Evolutionary conservation across 2,888 invertebrate species (phyloP).

Genomic region (Mythimna ferrago): DNA sequence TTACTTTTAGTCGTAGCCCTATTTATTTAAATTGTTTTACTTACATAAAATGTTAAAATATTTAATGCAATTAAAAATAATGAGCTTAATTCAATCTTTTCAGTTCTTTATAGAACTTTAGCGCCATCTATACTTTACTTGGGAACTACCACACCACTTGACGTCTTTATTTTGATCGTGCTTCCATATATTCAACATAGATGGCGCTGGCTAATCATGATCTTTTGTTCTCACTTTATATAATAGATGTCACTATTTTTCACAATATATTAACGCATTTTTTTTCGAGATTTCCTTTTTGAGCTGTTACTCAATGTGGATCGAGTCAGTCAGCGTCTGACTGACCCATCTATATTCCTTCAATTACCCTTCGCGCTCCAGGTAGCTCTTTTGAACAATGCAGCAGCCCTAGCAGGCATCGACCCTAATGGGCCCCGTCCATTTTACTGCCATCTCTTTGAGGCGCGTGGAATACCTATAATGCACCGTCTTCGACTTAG

Average conservation of each 20-base stretch:
- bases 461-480: no score
- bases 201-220: not conserved
- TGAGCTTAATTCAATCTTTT: not conserved
- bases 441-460: no score
- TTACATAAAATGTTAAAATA: not conserved
- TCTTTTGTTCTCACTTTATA: not conserved
- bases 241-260: not conserved
- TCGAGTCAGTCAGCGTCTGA: no score
- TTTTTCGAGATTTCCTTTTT: no score
- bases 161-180: not conserved
- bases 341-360: no score
- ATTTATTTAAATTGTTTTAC: fast-evolving
- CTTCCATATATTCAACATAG: not conserved
- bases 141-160: not conserved
- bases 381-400: no score
- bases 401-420: no score
- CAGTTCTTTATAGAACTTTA: not conserved
- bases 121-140: slow-evolving; percentile 11
- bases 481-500: no score
- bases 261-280: not conserved
- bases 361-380: no score
- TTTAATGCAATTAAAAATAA: not conserved
- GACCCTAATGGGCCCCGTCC: no score
- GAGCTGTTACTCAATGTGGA: no score
- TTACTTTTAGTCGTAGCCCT: not conserved